phyloP scores from a whole-genome alignment of 1,140 invertebrate species.

The Zaprionus nigranus region DNA sequence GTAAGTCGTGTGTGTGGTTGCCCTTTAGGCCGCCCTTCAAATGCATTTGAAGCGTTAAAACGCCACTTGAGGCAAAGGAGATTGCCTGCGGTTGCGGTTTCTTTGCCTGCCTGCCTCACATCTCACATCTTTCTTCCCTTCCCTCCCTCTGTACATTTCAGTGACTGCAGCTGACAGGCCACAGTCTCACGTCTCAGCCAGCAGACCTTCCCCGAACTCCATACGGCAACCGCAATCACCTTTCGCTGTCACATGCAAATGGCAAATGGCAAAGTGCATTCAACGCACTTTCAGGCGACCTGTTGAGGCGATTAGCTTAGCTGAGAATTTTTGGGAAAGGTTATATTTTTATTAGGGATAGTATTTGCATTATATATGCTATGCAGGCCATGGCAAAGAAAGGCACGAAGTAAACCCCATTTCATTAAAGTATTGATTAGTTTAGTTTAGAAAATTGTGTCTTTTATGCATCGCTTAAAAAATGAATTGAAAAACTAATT shows the following conservation, averaged over 20 bases:
- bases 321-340: not conserved
- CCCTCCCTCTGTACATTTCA: not conserved
- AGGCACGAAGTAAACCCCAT: too few relatives aligned
- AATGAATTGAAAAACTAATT: too few relatives aligned
- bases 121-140: not conserved
- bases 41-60: conserved; percentile 79
- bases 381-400: too few relatives aligned
- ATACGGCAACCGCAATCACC: not conserved
- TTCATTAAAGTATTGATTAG: too few relatives aligned
- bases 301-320: conserved; percentile 14
- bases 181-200: not conserved
- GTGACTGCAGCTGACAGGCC: not conserved
- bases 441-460: too few relatives aligned
- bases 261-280: not conserved
- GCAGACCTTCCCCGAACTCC: not conserved
- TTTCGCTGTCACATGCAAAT: not conserved
- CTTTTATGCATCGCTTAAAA: too few relatives aligned
- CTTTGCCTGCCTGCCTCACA: not conserved
- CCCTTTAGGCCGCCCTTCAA: conserved; percentile 58
- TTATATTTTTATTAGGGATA: too few relatives aligned
- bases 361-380: too few relatives aligned
- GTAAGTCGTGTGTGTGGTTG: conserved; percentile 5
- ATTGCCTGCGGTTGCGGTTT: conserved; percentile 20
- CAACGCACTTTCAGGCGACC: not conserved
- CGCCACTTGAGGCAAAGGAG: conserved; percentile 51